Conservation (phyloP, 2,113 vertebrate genomes). For the Beaufortia kweichowensis region DNA sequence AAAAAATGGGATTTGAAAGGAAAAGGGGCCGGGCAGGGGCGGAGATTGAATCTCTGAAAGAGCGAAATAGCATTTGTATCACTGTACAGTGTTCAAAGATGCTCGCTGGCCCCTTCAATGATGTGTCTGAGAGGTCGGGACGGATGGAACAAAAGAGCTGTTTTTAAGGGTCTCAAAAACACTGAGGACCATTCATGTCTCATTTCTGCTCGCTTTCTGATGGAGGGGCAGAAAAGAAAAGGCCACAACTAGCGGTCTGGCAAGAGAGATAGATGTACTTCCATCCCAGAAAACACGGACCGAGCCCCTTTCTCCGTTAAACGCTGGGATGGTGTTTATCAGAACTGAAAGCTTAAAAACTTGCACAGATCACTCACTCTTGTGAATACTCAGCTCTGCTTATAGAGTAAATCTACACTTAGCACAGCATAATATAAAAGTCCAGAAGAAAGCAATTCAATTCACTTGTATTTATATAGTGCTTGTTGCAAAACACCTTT, state of each 20-base stretch:
- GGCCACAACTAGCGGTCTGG: constrained; percentile 46
- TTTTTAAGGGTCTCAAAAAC: constrained; percentile 66
- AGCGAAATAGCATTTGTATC: constrained; percentile 66
- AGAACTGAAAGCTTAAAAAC: neutral
- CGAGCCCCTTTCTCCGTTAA: constrained; percentile 27
- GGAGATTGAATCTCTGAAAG: constrained; percentile 53
- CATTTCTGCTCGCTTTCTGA: constrained; percentile 61
- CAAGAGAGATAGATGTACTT: constrained; percentile 36
- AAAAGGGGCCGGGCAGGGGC: constrained; percentile 41
- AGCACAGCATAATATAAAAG: too few relatives aligned
- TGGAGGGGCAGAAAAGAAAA: constrained; percentile 55
- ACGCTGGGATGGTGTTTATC: constrained; percentile 16
- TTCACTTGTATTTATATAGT: too few relatives aligned
- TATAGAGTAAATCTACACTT: too few relatives aligned
- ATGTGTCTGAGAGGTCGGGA: constrained; percentile 58
- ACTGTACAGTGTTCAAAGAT: constrained; percentile 59
- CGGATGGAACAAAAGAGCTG: constrained; percentile 65
- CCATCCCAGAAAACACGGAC: constrained; percentile 36
- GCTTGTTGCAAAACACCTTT: too few relatives aligned
- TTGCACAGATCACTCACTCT: constrained; percentile 21
- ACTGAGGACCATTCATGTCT: constrained; percentile 71
- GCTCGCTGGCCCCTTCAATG: constrained; percentile 62
- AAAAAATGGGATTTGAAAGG: constrained; percentile 45
- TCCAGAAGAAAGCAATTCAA: too few relatives aligned
- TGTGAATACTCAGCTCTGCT: too few relatives aligned